Percentiles rank a stretch among this genome's conserved stretches.
Evolutionary conservation across 23 tunicate genomes (phyloP).

Genomic region (Diplosoma virens): DNA sequence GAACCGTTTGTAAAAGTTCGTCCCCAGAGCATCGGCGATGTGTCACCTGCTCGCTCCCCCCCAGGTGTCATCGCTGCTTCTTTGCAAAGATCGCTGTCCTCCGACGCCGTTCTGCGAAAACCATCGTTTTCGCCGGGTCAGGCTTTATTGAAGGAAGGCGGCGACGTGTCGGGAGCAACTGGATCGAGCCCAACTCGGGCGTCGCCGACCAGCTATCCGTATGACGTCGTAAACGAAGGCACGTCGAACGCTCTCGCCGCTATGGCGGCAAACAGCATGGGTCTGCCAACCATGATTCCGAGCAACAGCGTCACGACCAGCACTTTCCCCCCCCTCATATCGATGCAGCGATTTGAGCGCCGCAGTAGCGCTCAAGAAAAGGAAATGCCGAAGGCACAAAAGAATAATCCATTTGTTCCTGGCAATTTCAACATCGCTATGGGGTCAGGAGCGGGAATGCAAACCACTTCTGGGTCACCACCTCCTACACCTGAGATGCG

Average conservation of each 20-base stretch:
- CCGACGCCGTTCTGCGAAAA: slow-evolving; percentile 14
- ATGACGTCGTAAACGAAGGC: background rate
- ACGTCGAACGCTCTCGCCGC: slow-evolving; percentile 32
- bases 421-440: slow-evolving; percentile 3
- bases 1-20: slow-evolving; percentile 55
- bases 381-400: background rate
- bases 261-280: slow-evolving; percentile 58
- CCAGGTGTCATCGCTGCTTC: background rate
- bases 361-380: background rate
- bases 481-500: slow-evolving; percentile 46
- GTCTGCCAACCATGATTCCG: slow-evolving; percentile 66
- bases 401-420: background rate
- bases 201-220: background rate
- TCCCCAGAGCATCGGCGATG: slow-evolving; percentile 26
- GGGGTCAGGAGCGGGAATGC: background rate
- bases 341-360: slow-evolving; percentile 11
- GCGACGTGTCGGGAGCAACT: background rate
- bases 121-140: slow-evolving; percentile 1
- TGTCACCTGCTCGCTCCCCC: background rate
- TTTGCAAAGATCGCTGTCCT: slow-evolving; percentile 17
- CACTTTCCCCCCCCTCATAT: slow-evolving; percentile 30
- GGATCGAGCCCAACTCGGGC: background rate
- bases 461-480: background rate
- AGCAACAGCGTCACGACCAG: slow-evolving; percentile 11
- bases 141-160: background rate